A percentile compares a stretch with the other conserved stretches of the same genome.
These are phyloP conservation scores for Abscondita cerata DNA, from an alignment of 2,888 invertebrate species.

Conservation along the genomic window DNA sequence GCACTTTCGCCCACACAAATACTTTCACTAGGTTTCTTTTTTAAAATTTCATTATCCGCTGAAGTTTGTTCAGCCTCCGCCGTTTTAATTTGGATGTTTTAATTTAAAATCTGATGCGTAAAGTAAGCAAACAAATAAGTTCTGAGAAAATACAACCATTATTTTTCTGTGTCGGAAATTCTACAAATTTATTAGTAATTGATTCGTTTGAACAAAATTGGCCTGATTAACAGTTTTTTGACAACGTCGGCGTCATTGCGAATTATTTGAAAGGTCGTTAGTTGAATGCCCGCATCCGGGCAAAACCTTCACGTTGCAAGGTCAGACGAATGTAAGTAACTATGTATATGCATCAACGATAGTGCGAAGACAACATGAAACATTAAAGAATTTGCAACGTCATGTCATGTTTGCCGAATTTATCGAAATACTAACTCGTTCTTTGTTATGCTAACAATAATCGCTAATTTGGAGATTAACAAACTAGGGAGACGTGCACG, in stretches of 20 bases:
- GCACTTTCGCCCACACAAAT: background rate
- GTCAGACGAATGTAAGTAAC: constrained; percentile 54
- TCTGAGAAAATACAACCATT: constrained; percentile 1
- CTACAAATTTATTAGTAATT: constrained; percentile 6
- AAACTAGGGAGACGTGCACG: no score
- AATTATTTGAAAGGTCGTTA: constrained; percentile 36
- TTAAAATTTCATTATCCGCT: background rate
- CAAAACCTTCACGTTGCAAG: constrained; percentile 53
- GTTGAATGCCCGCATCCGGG: constrained; percentile 43
- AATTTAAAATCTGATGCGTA: no score
- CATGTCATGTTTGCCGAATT: background rate
- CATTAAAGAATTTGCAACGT: constrained; percentile 18
- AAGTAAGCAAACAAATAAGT: background rate
- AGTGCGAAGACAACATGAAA: constrained; percentile 30
- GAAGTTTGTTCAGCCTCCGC: background rate
- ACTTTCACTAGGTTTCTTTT: background rate
- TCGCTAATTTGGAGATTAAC: constrained; percentile 2
- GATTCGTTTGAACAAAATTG: constrained; percentile 7
- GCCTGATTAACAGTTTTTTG: constrained; percentile 19
- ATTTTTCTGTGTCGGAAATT: constrained; percentile 4
- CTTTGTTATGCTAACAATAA: background rate
- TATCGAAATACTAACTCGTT: background rate
- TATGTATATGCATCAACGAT: constrained; percentile 38
- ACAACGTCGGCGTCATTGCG: constrained; percentile 27
- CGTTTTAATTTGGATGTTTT: no score